Evolutionary conservation across 2,888 invertebrate genomes (phyloP).

Genomic region (Ctena decussata): DNA sequence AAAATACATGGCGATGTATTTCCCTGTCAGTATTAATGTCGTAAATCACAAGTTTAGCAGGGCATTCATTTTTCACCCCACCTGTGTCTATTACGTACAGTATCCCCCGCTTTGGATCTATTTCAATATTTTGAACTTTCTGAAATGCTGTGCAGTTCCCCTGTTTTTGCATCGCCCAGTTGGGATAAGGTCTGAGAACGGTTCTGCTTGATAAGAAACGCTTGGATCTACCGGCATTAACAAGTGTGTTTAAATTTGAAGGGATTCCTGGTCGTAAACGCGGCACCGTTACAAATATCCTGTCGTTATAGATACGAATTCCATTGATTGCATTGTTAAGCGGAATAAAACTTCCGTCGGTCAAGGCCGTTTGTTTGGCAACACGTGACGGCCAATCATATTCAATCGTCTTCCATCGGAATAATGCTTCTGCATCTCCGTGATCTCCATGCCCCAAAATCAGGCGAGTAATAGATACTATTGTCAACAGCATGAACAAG

Average conservation of each 20-base stretch:
- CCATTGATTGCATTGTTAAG: constrained; percentile 73
- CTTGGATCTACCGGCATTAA: constrained; percentile 49
- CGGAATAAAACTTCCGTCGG: constrained; percentile 53
- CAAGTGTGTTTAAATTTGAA: constrained; percentile 72
- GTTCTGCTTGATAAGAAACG: constrained; percentile 57
- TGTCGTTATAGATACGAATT: constrained; percentile 71
- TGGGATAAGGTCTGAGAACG: constrained; percentile 73
- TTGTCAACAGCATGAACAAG: neutral
- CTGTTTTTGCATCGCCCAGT: constrained; percentile 73
- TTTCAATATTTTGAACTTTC: constrained; percentile 79
- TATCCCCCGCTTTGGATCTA: constrained; percentile 76
- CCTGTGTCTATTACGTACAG: constrained; percentile 82
- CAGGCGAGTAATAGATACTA: neutral
- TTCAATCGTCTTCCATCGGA: constrained; percentile 74
- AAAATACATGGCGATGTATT: constrained; percentile 70
- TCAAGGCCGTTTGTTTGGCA: constrained; percentile 41
- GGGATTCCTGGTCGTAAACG: constrained; percentile 75
- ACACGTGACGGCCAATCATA: constrained; percentile 69
- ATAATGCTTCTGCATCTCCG: constrained; percentile 63
- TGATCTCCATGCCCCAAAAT: constrained; percentile 55
- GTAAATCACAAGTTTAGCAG: constrained; percentile 78
- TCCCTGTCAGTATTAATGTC: constrained; percentile 66
- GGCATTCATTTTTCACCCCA: constrained; percentile 58
- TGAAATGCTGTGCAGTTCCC: constrained; percentile 80
- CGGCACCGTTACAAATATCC: constrained; percentile 77